Base-by-base conservation (phyloP, 2,888 invertebrate genomes). In the Euplexia lucipara region DNA sequence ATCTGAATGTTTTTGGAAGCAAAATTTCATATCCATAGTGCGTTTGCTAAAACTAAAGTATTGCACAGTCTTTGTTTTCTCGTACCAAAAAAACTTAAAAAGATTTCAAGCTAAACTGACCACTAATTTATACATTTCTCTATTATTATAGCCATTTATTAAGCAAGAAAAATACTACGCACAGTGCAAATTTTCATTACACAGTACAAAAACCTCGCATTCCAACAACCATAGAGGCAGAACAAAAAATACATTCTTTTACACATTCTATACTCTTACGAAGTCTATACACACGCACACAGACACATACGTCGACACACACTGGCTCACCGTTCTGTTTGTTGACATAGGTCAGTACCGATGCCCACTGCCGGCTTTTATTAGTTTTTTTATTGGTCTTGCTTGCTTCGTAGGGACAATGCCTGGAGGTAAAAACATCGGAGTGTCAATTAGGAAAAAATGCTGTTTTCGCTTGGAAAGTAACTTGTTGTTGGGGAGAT, bases 261-360 rank as follows among this genome's bases (percentile, higher is more conserved):
- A 61, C 65, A 73, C 74, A 53, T 67, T 81, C 80, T 81, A 74
- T 70, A 65, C 68, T 58, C 59, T 81, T 78, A 41, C n/a, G 53
- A 57, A 53, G 53, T 74, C 81, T 78, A 51, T 44, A 54, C 54
- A 54, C 80, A 77, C 76, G 72, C 61, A 80, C 66, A 63, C 44
- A 57, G 54, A 64, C 54, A 61, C 32, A 54, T 63, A 62, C 59
- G 48, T 65, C 65, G 75, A 30, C 77, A 18, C 85, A 84, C 86
- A 85, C 88, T 82, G 51, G 44, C 77, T 42, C 78, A 71, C 48
- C 76, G 78, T 78, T 81, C 84, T 84, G 89, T 89, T 86, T 91
- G 91, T 94, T 94, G 93, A 92, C 93, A 91, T 92, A 93, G 94
- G 94, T 94, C 93, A 94, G 94, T 92, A 90, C 88, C 90, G 90